A percentile compares a stretch with the other conserved stretches of the same genome.
Conservation (phyloP, 30 jellyfish, hydroid and myxozoan species). For the Aurelia aurita complex sp. Pacific region DNA sequence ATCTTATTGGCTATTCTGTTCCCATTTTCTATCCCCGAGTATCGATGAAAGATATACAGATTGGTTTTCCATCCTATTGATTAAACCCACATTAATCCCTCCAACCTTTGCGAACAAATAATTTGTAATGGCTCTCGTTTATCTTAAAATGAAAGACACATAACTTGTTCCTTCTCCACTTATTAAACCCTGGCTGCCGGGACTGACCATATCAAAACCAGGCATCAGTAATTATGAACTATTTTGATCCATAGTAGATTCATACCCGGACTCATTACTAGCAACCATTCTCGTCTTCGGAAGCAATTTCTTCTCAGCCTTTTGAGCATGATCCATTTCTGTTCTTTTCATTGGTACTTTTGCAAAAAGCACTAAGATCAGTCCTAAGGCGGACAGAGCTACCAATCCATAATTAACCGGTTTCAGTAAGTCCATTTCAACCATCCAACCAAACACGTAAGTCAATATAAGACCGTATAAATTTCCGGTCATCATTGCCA, state of each 20-base stretch:
- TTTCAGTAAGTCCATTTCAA: constrained; percentile 33
- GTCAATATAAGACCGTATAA: constrained; percentile 56
- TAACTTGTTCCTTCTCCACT: too few relatives aligned
- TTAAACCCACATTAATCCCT: too few relatives aligned
- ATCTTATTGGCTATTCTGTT: too few relatives aligned
- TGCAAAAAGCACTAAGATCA: constrained; percentile 36
- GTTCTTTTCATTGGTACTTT: constrained; percentile 60
- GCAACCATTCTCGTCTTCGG: background rate
- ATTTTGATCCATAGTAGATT: constrained; percentile 29
- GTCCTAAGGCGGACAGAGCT: constrained; percentile 30
- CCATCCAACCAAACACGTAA: constrained; percentile 57
- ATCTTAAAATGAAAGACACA: too few relatives aligned
- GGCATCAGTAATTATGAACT: background rate
- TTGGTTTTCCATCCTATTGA: too few relatives aligned
- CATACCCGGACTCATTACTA: constrained; percentile 28
- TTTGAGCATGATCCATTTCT: constrained; percentile 49
- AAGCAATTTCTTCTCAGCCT: background rate
- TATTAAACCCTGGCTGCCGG: too few relatives aligned
- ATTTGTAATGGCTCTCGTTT: too few relatives aligned
- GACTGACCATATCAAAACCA: background rate
- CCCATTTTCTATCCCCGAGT: too few relatives aligned
- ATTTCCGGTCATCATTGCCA: constrained; percentile 60
- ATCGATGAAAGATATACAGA: too few relatives aligned
- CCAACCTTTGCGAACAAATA: too few relatives aligned
- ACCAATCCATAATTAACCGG: constrained; percentile 31